Percentiles rank a stretch among this genome's conserved stretches.
phyloP scores from a whole-genome alignment of 92 coral and sea anemone genomes.

The Paramuricea clavata region DNA sequence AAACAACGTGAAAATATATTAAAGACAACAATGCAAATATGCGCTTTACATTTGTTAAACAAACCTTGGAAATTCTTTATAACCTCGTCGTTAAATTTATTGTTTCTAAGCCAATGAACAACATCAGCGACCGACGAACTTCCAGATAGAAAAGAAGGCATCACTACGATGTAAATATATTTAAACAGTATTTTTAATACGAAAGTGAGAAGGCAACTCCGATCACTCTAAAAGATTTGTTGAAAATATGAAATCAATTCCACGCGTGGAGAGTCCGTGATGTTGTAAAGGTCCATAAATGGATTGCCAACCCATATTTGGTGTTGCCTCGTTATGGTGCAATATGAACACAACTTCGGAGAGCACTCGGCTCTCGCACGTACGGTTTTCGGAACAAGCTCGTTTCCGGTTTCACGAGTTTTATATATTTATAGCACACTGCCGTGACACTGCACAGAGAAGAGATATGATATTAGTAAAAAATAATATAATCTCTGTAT shows the following conservation, averaged over 20 bases:
- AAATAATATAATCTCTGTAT: too few species aligned
- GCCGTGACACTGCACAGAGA: too few species aligned
- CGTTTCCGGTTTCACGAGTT: too few species aligned
- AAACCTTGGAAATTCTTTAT: background rate
- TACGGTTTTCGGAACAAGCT: too few species aligned
- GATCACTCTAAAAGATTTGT: background rate
- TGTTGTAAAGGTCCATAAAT: background rate
- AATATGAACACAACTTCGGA: background rate
- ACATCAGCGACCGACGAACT: background rate
- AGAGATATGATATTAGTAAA: too few species aligned
- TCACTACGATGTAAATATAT: background rate
- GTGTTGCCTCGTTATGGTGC: background rate
- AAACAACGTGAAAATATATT: background rate
- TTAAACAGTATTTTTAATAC: too few species aligned
- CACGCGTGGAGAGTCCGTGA: background rate
- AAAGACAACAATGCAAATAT: background rate
- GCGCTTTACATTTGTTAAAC: background rate
- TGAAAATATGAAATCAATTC: background rate
- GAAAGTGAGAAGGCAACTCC: background rate
- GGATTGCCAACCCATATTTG: too few species aligned
- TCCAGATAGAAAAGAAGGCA: background rate
- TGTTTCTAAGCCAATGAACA: background rate
- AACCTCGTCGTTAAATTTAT: background rate
- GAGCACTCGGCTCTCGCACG: background rate
- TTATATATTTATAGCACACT: too few species aligned